Base-by-base conservation (phyloP, 2,113 vertebrate genomes). In the Pangasianodon gigas region DNA sequence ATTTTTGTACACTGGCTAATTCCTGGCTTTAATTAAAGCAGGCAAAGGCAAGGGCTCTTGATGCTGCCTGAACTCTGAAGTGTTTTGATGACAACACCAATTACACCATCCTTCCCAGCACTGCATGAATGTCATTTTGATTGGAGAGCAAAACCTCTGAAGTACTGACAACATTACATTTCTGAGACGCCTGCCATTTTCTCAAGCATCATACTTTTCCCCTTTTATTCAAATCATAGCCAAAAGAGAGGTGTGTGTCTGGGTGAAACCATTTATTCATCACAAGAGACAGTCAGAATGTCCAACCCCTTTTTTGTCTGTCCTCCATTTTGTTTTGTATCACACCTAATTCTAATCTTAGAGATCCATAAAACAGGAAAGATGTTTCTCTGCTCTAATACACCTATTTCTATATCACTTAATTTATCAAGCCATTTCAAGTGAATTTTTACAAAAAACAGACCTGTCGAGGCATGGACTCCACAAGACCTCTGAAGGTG, bases 51-150 rank as follows among this genome's bases (percentile, higher is more conserved):
- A 87, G 84, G 44, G 52, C 90, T 85, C 80, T 91, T 86, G 88
- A 88, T 84, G 87, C 67, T 58, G 80, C 51, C 89, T 90, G 80
- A 91, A 86, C 86, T 92, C 89, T 90, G 86, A 92, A 92, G 93
- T 92, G 92, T 92, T 93, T 92, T 93, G 89, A 89, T 92, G 89
- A 90, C 89, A 65, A 88, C 87, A 89, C 69, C 90, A 92, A 91
- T 93, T 92, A 91, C 26, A 88, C 88, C 69, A 89, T 91, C 75
- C 87, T 67, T 87, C 58, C 46, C 41, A 74, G 85, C 44, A 24
- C 69, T n/a, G 74, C 80, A 85, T 88, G 87, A 88, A 86, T 90
- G 80, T 26, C 44, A 81, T 81, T 87, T 90, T 89, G 89, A 90
- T 91, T 88, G 65, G 83, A 88, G 85, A 56, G 58, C 51, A 87